These are phyloP conservation scores for Tor tambroides DNA, from an alignment of 2,113 vertebrate species.

Conservation along the genomic window DNA sequence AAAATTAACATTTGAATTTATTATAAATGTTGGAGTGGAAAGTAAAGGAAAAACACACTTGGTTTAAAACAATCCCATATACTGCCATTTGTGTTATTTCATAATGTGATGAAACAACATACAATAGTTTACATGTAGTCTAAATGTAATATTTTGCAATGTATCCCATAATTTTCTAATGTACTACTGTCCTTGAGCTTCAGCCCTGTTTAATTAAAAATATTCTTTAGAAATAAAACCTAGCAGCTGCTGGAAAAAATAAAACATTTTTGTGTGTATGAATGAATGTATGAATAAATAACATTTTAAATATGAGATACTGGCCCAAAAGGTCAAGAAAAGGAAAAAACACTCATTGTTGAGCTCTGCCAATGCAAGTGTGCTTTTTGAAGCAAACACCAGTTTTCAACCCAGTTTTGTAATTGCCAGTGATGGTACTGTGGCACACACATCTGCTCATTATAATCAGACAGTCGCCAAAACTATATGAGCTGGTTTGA, in stretches of 20 bases:
- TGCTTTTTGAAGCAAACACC: not conserved
- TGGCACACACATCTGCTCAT: not conserved
- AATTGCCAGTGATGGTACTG: not conserved
- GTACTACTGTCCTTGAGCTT: not conserved
- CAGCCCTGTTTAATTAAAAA: not conserved
- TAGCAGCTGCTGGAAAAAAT: too few species aligned
- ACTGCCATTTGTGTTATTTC: not conserved
- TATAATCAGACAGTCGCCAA: not conserved
- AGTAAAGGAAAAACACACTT: not conserved
- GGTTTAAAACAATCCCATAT: not conserved
- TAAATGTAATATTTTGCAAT: not conserved
- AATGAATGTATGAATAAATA: too few species aligned
- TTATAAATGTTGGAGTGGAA: not conserved
- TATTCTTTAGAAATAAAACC: not conserved
- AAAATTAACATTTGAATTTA: not conserved
- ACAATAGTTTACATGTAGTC: not conserved
- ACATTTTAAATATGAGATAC: not conserved
- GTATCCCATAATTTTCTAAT: not conserved
- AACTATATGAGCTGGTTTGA: not conserved
- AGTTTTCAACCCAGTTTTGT: not conserved
- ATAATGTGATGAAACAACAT: not conserved
- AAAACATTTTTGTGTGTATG: too few species aligned
- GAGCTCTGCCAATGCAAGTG: not conserved
- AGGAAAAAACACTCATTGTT: not conserved
- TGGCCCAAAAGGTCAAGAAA: not conserved